phyloP scores from a whole-genome alignment of 2,113 vertebrate genomes.

The Prunella himalayana region DNA sequence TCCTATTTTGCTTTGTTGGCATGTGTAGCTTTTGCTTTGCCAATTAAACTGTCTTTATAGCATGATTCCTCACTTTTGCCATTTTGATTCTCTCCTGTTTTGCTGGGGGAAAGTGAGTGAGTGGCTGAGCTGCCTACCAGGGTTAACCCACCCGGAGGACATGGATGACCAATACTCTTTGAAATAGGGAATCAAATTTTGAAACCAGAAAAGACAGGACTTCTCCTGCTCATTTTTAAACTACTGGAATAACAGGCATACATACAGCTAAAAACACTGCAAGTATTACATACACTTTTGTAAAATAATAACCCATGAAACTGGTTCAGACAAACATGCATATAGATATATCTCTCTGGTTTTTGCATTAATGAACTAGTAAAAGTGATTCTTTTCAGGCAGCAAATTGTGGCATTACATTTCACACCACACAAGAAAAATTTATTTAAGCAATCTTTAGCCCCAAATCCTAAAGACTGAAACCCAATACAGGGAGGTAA shows the following conservation, averaged over 20 bases:
- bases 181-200: neutral
- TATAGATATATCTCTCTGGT: neutral
- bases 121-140: neutral
- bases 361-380: neutral
- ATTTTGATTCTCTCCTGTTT: neutral
- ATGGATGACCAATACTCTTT: neutral
- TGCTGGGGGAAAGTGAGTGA: accelerated
- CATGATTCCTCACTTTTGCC: neutral
- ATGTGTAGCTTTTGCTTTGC: neutral
- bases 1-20: neutral
- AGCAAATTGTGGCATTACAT: neutral
- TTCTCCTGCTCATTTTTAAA: neutral
- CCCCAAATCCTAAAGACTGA: neutral
- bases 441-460: neutral
- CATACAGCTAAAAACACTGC: neutral
- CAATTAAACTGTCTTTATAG: neutral
- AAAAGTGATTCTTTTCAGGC: neutral
- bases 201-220: neutral
- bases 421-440: neutral
- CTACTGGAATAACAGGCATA: neutral
- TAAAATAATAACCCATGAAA: neutral
- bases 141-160: neutral
- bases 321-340: neutral
- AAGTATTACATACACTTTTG: neutral
- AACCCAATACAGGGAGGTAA: neutral